Base-by-base conservation (phyloP, 1,140 invertebrate species). In the Pogonomyrmex californicus region DNA sequence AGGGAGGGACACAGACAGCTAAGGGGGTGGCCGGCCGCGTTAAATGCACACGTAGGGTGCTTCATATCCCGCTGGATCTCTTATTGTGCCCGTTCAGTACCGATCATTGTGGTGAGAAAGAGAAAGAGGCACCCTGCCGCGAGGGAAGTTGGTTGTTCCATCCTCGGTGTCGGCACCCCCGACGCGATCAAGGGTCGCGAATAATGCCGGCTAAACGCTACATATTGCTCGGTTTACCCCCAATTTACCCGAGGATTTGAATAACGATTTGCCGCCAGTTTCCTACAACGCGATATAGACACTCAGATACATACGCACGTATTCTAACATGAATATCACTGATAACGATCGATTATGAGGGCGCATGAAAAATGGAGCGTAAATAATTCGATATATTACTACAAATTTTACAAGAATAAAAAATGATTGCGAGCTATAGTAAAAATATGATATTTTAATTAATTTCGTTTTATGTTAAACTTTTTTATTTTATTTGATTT, bases 201-300 rank as follows among this genome's bases (percentile, higher is more conserved):
- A 93, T 92, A 92, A 93, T 91, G 44, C 89, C 81, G 71, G 88
- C 88, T 93, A 91, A 93, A 92, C 86, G 91, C 91, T 93, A 93
- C 91, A 92, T 93, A 92, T 92, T 92, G 92, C 89, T 91, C 85
- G 86, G 89, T 87, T 88, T 79, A 90, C 75, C 63, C 62, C 83
- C 83, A 92, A 92, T 92, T 92, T 91, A 85, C 58, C 79, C 76
- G 63, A 70, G 91, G 91, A 92, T 92, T 92, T 91, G 88, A 91
- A 92, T 92, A 90, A 91, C 86, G 82, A 92, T 92, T 91, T 23
- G 10, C 17, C 36, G 38, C 38, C 14, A 4, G n/a, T 60, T 41
- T 83, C 12, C 66, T 47, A 12, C 47, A 30, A 54, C 33, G 10
- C 73, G 73, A 66, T 49, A 71, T 58, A 56, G 44, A 86, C 71